Base-by-base conservation (phyloP, 2,113 vertebrate genomes). In the Syrrhaptes paradoxus region DNA sequence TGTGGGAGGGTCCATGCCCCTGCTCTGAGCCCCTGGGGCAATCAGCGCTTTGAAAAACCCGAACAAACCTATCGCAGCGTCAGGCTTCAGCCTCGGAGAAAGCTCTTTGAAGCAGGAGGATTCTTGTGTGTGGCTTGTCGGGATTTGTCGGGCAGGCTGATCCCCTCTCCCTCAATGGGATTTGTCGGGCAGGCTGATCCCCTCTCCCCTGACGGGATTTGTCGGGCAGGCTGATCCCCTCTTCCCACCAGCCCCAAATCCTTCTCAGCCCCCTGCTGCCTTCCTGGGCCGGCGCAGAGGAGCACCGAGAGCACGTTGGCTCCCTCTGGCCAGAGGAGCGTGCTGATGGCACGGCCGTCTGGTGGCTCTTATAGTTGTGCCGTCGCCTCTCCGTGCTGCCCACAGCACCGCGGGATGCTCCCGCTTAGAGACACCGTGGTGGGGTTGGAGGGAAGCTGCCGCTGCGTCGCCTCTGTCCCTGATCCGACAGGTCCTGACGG, bases 301-400 rank as follows among this genome's bases (percentile, higher is more conserved):
- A 41, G 24, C 58, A 7, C 25, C 5, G 5, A 8, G 34, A 41
- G 51, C 2, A 0, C 1, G 1, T 43, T 13, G 10, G n/a, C 31
- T 38, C 8, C 4, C 41, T 49, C 54, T 26, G 4, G 3, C 16
- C 7, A 10, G 68, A 26, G 51, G 18, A 51, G 22, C 6, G 4
- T 0, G 13, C 18, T 32, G 46, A 11, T 3, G 32, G 14, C 11
- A 8, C 2, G 7, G n/a, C 55, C 16, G 2, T 18, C 38, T 2
- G 6, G 16, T 3, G 2, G 21, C 8, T 13, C 41, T 8, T 4
- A 8, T 1, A 2, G 17, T 43, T 9, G 2, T 1, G 3, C 43
- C 3, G 2, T 38, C 24, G 4, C 19, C 34, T 41, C 43, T 48
- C 34, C 3, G 1, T 24, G n/a, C 58, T 55, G 6, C 10, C 66